Evolutionary conservation across 2,888 invertebrate species (phyloP), one percentile per base, ranked within the genome.

Genomic region (Galerucella nymphaeae): DNA sequence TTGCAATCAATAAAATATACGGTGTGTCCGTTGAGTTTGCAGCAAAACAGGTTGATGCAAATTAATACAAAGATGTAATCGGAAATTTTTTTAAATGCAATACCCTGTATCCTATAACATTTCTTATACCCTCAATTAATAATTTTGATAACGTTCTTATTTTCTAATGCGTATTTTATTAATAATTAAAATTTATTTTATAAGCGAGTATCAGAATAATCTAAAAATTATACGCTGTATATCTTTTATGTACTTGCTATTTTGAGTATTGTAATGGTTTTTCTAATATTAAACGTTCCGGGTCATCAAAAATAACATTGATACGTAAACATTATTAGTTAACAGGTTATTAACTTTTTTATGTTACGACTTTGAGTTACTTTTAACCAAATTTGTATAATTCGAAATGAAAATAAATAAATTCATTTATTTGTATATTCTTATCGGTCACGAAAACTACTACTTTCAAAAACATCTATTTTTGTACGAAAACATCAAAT

Each of bases 311-410:
- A 23, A 30, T 58, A 30, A 23, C 5, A 58, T 58, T 30, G 6
- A 30, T 23, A 58, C 14, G n/a, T 30, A 1, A 30, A 58, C 8
- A 16, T 58, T 57, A 9, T 57, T 30, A 58, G 30, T 23, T 58
- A 58, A 16, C 20, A 58, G 58, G 58, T 58, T 58, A 58, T 30
- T 58, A 58, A 58, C 23, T 30, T 58, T 20, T 55, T 16, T 5
- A 9, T 11, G 13, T 53, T 16, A 2, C 48, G 6, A 14, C 9
- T 53, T 10, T 58, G 20, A 30, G 8, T 30, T 23, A 58, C 30
- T 58, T 23, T 58, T 14, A 30, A 58, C n/a, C 2, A n/a, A 23
- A 58, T 58, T 58, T 58, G 58, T n/a, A 30, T 14, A 23, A 23
- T 23, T 58, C 9, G 10, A 8, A 53, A 53, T 16, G 5, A 53